Percentiles rank a stretch among this genome's conserved stretches.
Evolutionary conservation across 2,888 invertebrate species (phyloP).

Genomic region (Heliconius aoede): DNA sequence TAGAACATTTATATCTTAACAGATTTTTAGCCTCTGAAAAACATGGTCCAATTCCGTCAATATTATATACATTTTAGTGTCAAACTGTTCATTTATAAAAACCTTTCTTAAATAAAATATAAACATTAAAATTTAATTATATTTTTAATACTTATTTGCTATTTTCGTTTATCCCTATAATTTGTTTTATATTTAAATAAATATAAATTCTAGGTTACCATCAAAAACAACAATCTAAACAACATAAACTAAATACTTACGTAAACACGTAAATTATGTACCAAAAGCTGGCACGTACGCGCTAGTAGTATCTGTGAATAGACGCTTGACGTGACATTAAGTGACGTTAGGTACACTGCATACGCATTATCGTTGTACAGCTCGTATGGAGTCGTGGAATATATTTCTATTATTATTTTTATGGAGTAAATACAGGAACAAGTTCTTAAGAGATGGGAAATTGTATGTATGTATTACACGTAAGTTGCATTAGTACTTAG

Average conservation of each 20-base stretch:
- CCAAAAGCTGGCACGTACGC: constrained; percentile 22
- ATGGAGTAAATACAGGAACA: background rate
- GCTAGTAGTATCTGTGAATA: constrained; percentile 19
- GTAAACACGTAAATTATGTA: constrained; percentile 15
- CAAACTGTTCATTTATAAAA: too few relatives aligned
- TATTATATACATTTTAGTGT: too few relatives aligned
- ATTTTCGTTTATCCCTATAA: background rate
- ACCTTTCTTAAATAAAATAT: too few relatives aligned
- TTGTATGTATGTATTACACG: background rate
- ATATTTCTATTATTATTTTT: background rate
- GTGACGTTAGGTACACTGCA: constrained; percentile 20
- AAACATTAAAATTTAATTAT: too few relatives aligned
- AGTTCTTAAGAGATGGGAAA: background rate
- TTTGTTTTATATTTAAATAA: background rate
- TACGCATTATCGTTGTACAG: background rate
- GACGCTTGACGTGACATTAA: constrained; percentile 28
- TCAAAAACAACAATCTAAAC: background rate
- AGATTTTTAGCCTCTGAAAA: background rate
- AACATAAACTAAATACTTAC: constrained; percentile 10
- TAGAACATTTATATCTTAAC: too few relatives aligned
- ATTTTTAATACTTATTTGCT: too few relatives aligned
- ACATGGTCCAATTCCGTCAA: too few relatives aligned
- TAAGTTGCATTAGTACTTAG: background rate
- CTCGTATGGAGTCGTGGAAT: background rate
- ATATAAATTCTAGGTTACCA: background rate